Evolutionary conservation across 2,797 vertebrate genomes (phyloP).

Genomic region (Aldrovandia affinis): DNA sequence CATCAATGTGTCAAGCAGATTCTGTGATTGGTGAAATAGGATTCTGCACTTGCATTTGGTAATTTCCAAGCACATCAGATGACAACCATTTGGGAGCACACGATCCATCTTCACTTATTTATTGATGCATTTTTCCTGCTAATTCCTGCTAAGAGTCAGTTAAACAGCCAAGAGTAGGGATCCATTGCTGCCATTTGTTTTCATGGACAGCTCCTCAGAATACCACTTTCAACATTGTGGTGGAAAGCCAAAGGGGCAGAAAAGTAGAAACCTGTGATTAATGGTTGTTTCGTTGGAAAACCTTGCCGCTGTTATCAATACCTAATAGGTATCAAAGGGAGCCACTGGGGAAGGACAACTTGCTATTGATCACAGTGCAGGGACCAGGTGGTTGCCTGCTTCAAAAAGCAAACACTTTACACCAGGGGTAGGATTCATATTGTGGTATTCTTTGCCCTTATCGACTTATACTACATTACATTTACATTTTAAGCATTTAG

Average conservation of each 20-base stretch:
- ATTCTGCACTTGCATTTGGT: not conserved
- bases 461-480: not conserved
- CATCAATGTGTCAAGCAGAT: not conserved
- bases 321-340: conserved; percentile 14
- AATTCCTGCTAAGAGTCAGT: conserved; percentile 17
- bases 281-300: conserved; percentile 1
- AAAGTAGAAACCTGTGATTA: conserved; percentile 28
- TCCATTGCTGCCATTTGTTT: not conserved
- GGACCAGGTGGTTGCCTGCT: too few relatives aligned
- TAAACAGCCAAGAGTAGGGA: not conserved
- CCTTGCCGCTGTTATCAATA: conserved; percentile 1
- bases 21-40: not conserved
- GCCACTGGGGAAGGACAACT: not conserved
- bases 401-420: too few relatives aligned
- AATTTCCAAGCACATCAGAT: not conserved
- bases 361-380: conserved; percentile 19
- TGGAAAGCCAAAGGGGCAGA: not conserved
- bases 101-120: not conserved
- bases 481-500: too few relatives aligned
- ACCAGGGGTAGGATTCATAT: not conserved
- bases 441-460: too few relatives aligned
- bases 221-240: conserved; percentile 16
- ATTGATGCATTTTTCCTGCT: not conserved
- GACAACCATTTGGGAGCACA: not conserved
- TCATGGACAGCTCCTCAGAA: conserved; percentile 12